Evolutionary conservation across 2,113 vertebrate genomes (phyloP), one percentile per base, ranked within the genome.

Genomic region (Periophthalmodon schlosseri): DNA sequence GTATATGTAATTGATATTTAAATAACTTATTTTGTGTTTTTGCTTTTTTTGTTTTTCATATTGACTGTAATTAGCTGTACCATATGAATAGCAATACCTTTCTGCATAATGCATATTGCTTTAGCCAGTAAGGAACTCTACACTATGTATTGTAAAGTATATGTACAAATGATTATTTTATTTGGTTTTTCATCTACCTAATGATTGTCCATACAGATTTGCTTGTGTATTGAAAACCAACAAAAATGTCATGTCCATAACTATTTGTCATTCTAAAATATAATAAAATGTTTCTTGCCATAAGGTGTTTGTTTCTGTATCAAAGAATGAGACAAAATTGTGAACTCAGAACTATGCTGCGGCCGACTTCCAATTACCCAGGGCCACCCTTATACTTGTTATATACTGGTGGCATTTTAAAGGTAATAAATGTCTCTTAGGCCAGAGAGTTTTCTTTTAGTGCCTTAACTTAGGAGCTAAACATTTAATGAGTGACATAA

Each of bases 1-100:
- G 95, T 98, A 96, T 97, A 96, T 97, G 96, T 97, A 97, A 97
- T 96, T 96, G 92, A 96, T 99, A 97, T 98, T 98, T 99, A 98
- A 98, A 97, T 98, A 99, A 99, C 95, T 99, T 99, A 98, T 99
- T 98, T 34, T 63, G 60, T 63, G 96, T 96, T 95, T 89, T 34
- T 56, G 7, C 8, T 21, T 56, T 74, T 95, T 94, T 84, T 93
- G 93, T 95, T 94, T 96, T 58, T 94, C 94, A 94, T 94, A 95
- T 96, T 92, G 93, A 94, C 94, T 98, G 96, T 98, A 98, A 99
- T 96, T 97, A 97, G 94, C 94, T 99, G 97, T 97, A 97, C 94
- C 94, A 97, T 98, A 97, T 94, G 93, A 95, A 94, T 95, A 97
- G 95, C 95, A 92, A 93, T 95, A 95, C 91, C 93, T 95, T 94